Evolutionary conservation across 1,140 invertebrate genomes (phyloP).

Genomic region (Leptonema lineaticorne): DNA sequence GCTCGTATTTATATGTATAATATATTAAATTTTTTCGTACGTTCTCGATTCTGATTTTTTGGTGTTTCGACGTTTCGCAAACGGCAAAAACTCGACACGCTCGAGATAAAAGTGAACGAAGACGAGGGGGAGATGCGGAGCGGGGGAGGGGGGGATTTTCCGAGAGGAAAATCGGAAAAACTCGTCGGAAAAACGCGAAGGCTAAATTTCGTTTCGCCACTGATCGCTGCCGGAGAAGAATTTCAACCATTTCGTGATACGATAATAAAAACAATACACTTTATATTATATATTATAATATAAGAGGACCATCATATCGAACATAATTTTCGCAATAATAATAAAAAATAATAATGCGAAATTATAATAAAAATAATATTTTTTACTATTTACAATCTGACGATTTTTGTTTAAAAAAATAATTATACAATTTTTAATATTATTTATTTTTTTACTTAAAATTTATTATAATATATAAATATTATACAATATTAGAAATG

Average conservation of each 20-base stretch:
- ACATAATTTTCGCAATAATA: no score
- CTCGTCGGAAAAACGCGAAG: constrained; percentile 11
- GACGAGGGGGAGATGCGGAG: not conserved
- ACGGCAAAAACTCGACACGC: constrained; percentile 3
- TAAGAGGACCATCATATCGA: constrained; percentile 7
- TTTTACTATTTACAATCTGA: no score
- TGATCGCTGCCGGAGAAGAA: constrained; percentile 12
- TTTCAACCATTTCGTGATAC: constrained; percentile 17
- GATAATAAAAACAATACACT: no score
- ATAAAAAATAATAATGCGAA: no score
- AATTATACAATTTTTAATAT: no score
- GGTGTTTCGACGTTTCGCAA: constrained; percentile 9
- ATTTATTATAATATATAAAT: no score
- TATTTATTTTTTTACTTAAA: no score
- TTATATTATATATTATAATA: no score
- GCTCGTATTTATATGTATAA: not conserved
- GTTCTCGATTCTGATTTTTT: constrained; percentile 12
- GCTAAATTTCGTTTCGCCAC: constrained; percentile 11
- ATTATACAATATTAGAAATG: no score
- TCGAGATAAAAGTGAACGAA: constrained; percentile 3
- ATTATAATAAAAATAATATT: no score
- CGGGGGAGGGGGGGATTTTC: no score
- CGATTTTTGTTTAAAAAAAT: no score
- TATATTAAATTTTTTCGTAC: not conserved
- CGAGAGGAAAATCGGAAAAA: not conserved